Evolutionary conservation across 53 echinoderm and acorn worm species (phyloP).

Genomic region (Patiria pectinifera): DNA sequence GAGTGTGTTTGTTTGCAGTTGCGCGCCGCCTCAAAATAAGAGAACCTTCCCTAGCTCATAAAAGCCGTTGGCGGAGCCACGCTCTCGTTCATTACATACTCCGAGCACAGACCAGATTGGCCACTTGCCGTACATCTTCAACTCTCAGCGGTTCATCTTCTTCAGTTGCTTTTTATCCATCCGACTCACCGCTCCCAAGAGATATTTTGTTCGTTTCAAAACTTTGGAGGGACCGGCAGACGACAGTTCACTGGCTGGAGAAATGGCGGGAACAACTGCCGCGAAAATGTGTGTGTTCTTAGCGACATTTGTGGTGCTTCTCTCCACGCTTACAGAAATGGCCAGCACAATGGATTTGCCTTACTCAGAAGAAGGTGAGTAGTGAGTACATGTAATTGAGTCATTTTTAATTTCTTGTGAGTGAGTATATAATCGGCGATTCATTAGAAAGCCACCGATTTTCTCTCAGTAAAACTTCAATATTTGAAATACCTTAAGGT

Average conservation of each 20-base stretch:
- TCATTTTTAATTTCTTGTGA: too few species aligned
- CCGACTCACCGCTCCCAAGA: not conserved
- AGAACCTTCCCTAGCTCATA: not conserved
- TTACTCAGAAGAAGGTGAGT: constrained; percentile 51
- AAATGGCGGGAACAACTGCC: constrained; percentile 36
- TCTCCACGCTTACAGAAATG: constrained; percentile 33
- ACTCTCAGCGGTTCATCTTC: not conserved
- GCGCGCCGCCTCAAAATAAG: not conserved
- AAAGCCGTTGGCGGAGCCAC: constrained; percentile 20
- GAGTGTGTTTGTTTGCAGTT: constrained; percentile 11
- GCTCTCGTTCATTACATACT: constrained; percentile 34
- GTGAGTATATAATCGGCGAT: too few species aligned
- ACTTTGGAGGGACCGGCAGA: not conserved
- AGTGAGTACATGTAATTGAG: too few species aligned
- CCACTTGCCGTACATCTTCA: not conserved
- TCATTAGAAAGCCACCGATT: too few species aligned
- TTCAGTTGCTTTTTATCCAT: not conserved
- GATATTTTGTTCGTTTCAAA: not conserved
- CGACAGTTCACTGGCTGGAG: constrained; percentile 1
- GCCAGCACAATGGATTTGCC: constrained; percentile 44
- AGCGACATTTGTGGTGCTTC: constrained; percentile 36
- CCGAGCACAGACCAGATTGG: not conserved
- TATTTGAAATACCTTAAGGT: too few species aligned
- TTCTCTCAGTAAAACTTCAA: too few species aligned
- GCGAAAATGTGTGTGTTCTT: constrained; percentile 41